Conservation (phyloP, 2,797 vertebrate species). For the Enteromius trimaculatus region DNA sequence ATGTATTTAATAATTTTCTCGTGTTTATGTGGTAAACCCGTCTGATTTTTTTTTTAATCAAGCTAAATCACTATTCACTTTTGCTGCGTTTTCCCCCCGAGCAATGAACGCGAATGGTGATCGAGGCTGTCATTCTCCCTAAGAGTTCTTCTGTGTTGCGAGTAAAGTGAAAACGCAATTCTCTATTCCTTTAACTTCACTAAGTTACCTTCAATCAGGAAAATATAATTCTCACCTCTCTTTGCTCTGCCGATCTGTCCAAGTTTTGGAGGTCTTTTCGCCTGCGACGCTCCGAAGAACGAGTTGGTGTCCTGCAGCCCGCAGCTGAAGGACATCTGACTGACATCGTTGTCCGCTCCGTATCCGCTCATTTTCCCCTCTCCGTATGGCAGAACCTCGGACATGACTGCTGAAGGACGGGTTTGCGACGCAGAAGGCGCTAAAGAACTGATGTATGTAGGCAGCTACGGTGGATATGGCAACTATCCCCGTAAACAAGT, state of each 20-base stretch:
- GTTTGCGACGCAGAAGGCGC: constrained; percentile 6
- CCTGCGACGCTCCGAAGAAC: constrained; percentile 92
- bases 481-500: constrained; percentile 61
- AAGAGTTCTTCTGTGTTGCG: not conserved
- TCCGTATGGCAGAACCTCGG: constrained; percentile 95
- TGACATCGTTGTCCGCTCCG: constrained; percentile 91
- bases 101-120: not conserved
- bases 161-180: not conserved
- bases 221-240: constrained; percentile 80
- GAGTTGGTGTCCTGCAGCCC: constrained; percentile 97
- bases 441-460: constrained; percentile 23
- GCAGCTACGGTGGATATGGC: constrained; percentile 38
- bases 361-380: constrained; percentile 97
- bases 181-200: not conserved
- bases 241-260: constrained; percentile 97
- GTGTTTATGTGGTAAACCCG: not conserved
- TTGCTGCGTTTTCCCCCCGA: too few species aligned
- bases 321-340: constrained; percentile 96
- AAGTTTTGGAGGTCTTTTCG: constrained; percentile 95
- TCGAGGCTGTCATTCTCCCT: not conserved
- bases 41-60: not conserved
- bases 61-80: not conserved
- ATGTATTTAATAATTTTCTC: not conserved
- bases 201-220: not conserved
- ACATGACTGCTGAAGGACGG: constrained; percentile 81